Base-by-base conservation (phyloP, 2,113 vertebrate genomes). In the Sander vitreus region DNA sequence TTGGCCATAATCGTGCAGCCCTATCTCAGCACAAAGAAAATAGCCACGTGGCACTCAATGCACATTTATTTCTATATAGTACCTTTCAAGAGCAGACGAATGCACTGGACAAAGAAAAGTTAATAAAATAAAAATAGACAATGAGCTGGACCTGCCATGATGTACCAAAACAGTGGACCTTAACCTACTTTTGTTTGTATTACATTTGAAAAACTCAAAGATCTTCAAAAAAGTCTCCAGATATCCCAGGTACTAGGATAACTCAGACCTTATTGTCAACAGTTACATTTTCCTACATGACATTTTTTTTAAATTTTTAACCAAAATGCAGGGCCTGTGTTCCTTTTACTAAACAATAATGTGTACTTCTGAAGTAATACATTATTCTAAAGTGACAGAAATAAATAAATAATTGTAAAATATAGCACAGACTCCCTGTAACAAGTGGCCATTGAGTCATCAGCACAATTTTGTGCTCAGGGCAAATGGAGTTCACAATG, bases 371-470 rank as follows among this genome's bases (percentile, higher is more conserved):
- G 27, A 79, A 14, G 55, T 51, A 16, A 81, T 85, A 1, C 78
- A 62, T 64, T 81, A 74, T 62, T 75, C 53, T 30, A 15, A 36
- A 68, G 51, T 30, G 55, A 51, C 1, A 53, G 19, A 15, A 25
- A 57, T 69, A 55, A 55, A 64, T 55, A 36, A 7, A 6, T 48
- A 5, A 55, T 68, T 45, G 23, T 84, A 36, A 69, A 75, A 54
- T 39, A 67, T 14, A 80, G 73, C 39, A 62, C 25, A 39, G 65
- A 48, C 53, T 76, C 30, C 6, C 2, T 51, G 45, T 69, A 79
- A 83, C 58, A 82, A 88, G 85, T 85, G 84, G 88, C 85, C 84
- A 91, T 65, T 88, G 59, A 85, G 66, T 75, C 60, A 73, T 87
- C 59, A 58, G 83, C 54, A 73, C 50, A 76, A 79, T 85, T 81